These are phyloP conservation scores for Coenonympha glycerion DNA, from an alignment of 2,888 invertebrate species.

Conservation along the genomic window DNA sequence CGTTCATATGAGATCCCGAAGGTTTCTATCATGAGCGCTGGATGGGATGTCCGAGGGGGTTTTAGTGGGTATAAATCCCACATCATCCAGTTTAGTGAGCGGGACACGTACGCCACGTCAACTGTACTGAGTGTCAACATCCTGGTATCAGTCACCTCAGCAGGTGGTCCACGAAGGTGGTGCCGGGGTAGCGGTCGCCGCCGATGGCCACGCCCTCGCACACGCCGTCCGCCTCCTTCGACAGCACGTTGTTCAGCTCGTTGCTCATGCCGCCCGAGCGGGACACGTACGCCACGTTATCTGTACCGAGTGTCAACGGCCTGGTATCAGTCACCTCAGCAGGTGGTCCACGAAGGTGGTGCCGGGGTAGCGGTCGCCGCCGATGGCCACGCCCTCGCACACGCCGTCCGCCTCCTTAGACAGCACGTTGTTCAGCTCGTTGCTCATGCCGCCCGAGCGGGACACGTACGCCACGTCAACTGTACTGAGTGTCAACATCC, in stretches of 20 bases:
- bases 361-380: constrained; percentile 98
- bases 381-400: constrained; percentile 96
- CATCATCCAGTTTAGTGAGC: no score
- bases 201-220: constrained; percentile 99
- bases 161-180: constrained; percentile 98
- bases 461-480: no score
- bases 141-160: constrained; percentile 84
- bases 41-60: no score
- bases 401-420: constrained; percentile 98
- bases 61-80: no score
- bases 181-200: constrained; percentile 98
- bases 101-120: no score
- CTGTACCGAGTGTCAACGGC: no score
- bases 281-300: constrained; percentile 98
- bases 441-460: constrained; percentile 99
- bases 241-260: constrained; percentile 97
- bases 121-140: no score
- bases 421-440: constrained; percentile 98
- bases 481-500: no score
- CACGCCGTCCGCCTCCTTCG: constrained; percentile 97
- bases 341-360: constrained; percentile 99
- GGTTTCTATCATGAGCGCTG: no score
- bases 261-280: constrained; percentile 99
- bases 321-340: constrained; percentile 86
- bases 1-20: no score